Evolutionary conservation across 2,888 invertebrate species (phyloP).

Genomic region (Drosophila falleni): DNA sequence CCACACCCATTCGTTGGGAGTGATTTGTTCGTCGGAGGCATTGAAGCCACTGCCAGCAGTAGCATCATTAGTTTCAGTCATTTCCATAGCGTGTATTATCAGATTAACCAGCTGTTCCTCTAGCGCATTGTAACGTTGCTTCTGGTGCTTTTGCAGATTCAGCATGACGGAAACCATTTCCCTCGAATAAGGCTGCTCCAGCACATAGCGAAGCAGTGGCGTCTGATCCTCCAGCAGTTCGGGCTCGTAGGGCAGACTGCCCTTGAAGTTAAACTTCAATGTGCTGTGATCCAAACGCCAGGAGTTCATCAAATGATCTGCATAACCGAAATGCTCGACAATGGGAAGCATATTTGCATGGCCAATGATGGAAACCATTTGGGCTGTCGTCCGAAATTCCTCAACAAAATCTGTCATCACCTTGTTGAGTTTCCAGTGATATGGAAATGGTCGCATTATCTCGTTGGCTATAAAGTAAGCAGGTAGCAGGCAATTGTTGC

Average conservation of each 20-base stretch:
- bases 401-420: constrained; percentile 95
- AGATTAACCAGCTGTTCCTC: constrained; percentile 97
- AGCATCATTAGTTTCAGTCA: constrained; percentile 90
- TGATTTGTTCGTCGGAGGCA: constrained; percentile 85
- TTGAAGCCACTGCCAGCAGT: constrained; percentile 85
- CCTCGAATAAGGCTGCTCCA: constrained; percentile 97
- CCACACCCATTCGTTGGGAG: constrained; percentile 92
- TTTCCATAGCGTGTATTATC: constrained; percentile 96
- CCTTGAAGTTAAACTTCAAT: constrained; percentile 88
- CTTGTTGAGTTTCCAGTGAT: constrained; percentile 97
- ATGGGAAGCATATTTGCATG: constrained; percentile 96
- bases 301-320: constrained; percentile 95
- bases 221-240: constrained; percentile 96
- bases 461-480: constrained; percentile 98
- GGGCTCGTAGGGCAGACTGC: constrained; percentile 94
- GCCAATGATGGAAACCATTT: constrained; percentile 97
- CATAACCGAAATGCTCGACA: constrained; percentile 96
- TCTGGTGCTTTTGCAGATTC: constrained; percentile 96
- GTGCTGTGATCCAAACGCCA: constrained; percentile 96
- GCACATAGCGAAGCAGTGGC: constrained; percentile 93
- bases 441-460: constrained; percentile 90
- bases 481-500: constrained; percentile 95
- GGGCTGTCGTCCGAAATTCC: constrained; percentile 96
- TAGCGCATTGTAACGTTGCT: constrained; percentile 93
- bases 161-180: constrained; percentile 98